Evolutionary conservation across 2,888 invertebrate genomes (phyloP), one percentile per base, ranked within the genome.

Genomic region (Sepiola atlantica): DNA sequence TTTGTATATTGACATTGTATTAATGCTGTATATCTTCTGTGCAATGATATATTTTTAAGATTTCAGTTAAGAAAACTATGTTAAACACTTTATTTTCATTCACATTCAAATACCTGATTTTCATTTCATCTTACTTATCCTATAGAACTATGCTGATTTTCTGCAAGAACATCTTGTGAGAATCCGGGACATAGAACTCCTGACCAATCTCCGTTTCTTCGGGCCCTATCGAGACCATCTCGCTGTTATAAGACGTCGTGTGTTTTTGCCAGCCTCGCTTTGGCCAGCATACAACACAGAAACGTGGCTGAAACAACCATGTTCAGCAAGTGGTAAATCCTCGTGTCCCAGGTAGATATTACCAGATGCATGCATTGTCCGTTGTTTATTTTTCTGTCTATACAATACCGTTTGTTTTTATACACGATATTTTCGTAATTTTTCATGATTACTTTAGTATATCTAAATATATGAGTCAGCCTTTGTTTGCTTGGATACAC

Each of bases 141-240:
- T 94, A 24, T 94, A 96, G 96, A 95, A 95, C 55, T 93, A 95
- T 57, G 95, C 95, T 35, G 95, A 95, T 1, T 97, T 96, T 94
- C 94, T 96, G 90, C 91, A 95, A 92, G 95, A 96, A 55, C 96
- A 97, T 95, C 95, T 96, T 32, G 96, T 96, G 1, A 94, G 97
- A 55, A 94, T 96, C 24, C 95, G 95, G 32, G 97, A 97, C 94
- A 94, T 97, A n/a, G 97, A 97, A 94, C 95, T 96, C 24, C 94
- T 97, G 94, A 96, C 97, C 16, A 96, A 96, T 4, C 94, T 96
- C 54, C 94, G 94, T 77, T 96, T 97, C 91, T 94, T 96, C 32
- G n/a, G 32, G n/a, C 12, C 77, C 14, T 77, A 77, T 77, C 77
- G 16, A 16, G n/a, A 77, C n/a, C 77, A 77, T n/a, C 16, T 16